phyloP scores from a whole-genome alignment of 2,888 invertebrate species.

The Rhorus exstirpatorius region DNA sequence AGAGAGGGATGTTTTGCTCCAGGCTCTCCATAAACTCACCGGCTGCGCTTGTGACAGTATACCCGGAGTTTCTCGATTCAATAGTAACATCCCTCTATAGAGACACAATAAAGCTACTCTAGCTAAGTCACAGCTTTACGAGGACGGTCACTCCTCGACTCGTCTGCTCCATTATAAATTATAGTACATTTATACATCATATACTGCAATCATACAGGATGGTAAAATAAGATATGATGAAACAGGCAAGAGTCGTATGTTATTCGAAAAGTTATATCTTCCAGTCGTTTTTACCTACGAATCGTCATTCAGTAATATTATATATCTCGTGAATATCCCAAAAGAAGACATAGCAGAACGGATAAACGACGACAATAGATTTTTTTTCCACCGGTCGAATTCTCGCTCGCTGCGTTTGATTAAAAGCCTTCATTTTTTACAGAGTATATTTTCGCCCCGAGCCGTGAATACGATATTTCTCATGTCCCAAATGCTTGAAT shows the following conservation, averaged over 20 bases:
- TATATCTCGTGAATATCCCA: neutral
- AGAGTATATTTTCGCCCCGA: constrained; percentile 15
- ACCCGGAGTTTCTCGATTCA: constrained; percentile 51
- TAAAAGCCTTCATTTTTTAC: constrained; percentile 52
- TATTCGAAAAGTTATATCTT: constrained; percentile 6
- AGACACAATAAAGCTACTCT: constrained; percentile 53
- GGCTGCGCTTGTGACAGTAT: constrained; percentile 31
- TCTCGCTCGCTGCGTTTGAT: constrained; percentile 44
- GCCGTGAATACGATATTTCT: constrained; percentile 40
- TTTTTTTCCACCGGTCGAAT: constrained; percentile 35
- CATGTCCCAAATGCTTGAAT: constrained; percentile 12
- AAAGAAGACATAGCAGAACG: neutral
- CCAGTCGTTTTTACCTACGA: constrained; percentile 38
- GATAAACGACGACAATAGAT: constrained; percentile 34
- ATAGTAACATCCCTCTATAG: constrained; percentile 48
- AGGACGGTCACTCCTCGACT: constrained; percentile 32
- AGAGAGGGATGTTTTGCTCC: constrained; percentile 28
- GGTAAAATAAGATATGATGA: neutral
- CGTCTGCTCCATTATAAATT: constrained; percentile 39
- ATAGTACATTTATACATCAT: constrained; percentile 3
- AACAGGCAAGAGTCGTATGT: too few relatives aligned
- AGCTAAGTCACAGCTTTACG: constrained; percentile 62
- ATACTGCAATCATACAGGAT: constrained; percentile 26
- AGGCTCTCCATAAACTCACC: constrained; percentile 58
- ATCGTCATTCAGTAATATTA: constrained; percentile 55